These are phyloP conservation scores for Corythornis leucogaster DNA, from an alignment of 2,797 vertebrate species.

Conservation along the genomic window DNA sequence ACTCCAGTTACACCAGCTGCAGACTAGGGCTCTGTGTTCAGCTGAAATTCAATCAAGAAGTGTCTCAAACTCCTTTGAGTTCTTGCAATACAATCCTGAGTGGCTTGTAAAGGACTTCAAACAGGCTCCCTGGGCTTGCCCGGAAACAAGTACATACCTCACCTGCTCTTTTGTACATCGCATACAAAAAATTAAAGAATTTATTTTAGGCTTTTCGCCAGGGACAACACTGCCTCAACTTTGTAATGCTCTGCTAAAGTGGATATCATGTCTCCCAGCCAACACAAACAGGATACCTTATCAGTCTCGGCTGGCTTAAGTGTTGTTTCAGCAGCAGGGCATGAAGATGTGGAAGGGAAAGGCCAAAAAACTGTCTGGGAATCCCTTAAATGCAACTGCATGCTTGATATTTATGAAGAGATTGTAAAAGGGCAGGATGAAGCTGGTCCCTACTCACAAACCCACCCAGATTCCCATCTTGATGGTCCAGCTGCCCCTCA, in stretches of 20 bases:
- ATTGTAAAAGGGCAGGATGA: neutral
- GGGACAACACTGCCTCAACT: constrained; percentile 50
- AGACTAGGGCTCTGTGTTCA: constrained; percentile 53
- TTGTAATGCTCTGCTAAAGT: constrained; percentile 21
- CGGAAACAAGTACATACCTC: constrained; percentile 56
- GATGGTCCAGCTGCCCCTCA: rapidly evolving
- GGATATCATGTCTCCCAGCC: constrained; percentile 6
- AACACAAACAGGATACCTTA: constrained; percentile 59
- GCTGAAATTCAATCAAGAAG: constrained; percentile 73
- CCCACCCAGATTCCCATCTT: neutral
- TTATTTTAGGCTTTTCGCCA: constrained; percentile 56
- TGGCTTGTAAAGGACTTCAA: constrained; percentile 63
- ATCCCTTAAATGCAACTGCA: neutral
- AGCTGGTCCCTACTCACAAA: neutral
- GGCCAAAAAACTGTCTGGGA: neutral
- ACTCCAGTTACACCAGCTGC: constrained; percentile 53
- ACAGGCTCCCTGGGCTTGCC: constrained; percentile 51
- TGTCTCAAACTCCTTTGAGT: constrained; percentile 60
- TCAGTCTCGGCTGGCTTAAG: constrained; percentile 25
- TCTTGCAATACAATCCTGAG: constrained; percentile 66
- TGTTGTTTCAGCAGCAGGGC: constrained; percentile 45
- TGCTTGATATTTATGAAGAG: neutral
- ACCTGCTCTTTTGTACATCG: constrained; percentile 62
- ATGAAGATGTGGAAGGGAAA: neutral
- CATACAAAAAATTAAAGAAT: constrained; percentile 54